Percentiles rank a stretch among this genome's conserved stretches.
phyloP scores from a whole-genome alignment of 2,113 vertebrate species.

The Oreochromis spilurus region DNA sequence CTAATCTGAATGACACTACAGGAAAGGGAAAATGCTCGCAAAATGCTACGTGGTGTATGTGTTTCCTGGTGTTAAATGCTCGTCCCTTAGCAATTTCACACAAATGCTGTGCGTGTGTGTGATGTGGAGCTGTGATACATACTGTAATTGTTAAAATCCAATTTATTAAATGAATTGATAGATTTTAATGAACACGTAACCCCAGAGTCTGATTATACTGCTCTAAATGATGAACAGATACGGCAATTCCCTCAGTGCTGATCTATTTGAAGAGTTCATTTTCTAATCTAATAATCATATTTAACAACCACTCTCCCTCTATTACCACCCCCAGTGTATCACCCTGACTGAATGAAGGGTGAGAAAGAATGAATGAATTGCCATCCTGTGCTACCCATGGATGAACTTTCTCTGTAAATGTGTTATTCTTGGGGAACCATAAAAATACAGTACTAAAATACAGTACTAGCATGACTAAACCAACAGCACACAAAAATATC shows the following conservation, averaged over 20 bases:
- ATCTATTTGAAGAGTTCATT: neutral
- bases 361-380: neutral
- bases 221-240: slow-evolving; percentile 1
- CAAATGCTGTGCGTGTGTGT: neutral
- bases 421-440: neutral
- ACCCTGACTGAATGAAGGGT: neutral
- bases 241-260: neutral
- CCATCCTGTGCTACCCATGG: neutral
- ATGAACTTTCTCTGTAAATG: neutral
- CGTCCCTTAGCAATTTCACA: neutral
- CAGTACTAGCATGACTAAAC: neutral
- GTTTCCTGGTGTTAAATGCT: neutral
- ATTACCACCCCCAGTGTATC: neutral
- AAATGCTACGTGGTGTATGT: neutral
- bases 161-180: slow-evolving; percentile 37
- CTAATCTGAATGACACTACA: slow-evolving; percentile 33
- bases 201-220: neutral
- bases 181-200: slow-evolving; percentile 20
- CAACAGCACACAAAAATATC: neutral
- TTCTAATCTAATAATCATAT: slow-evolving; percentile 3
- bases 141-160: slow-evolving; percentile 20
- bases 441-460: neutral
- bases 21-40: neutral
- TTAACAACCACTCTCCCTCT: neutral
- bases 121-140: neutral